These are phyloP conservation scores for Orcinus orca DNA, from an alignment of 2,113 vertebrate genomes.

Conservation along the genomic window DNA sequence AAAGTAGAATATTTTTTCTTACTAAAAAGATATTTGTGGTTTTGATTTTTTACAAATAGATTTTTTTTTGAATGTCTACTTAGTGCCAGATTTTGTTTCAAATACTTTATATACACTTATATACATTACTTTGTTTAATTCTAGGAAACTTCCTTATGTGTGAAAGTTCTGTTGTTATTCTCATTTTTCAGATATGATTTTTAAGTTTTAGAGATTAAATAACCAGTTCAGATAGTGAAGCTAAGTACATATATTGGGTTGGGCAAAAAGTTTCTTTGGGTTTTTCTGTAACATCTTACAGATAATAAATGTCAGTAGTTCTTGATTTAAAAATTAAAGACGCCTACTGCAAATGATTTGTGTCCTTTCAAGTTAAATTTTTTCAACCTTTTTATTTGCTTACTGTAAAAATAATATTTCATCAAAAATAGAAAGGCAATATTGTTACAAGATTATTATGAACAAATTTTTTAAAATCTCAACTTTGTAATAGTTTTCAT, in stretches of 20 bases:
- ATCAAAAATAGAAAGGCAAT: not conserved
- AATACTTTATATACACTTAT: not conserved
- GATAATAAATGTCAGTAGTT: not conserved
- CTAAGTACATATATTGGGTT: not conserved
- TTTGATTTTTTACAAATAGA: conserved; percentile 29
- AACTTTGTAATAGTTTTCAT: conserved; percentile 16
- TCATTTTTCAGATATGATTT: not conserved
- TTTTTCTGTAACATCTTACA: no score
- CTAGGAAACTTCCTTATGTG: not conserved
- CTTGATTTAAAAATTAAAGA: not conserved
- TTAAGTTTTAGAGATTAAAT: conserved; percentile 45
- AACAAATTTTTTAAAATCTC: not conserved
- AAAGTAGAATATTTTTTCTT: not conserved
- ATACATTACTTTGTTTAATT: not conserved
- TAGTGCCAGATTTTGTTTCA: not conserved
- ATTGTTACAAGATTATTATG: not conserved
- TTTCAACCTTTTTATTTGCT: conserved; percentile 12
- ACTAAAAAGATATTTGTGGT: conserved; percentile 10
- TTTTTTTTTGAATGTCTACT: not conserved
- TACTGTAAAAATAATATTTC: not conserved
- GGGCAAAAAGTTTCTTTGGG: no score
- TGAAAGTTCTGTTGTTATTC: not conserved
- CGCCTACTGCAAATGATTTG: not conserved
- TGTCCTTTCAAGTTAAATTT: not conserved
- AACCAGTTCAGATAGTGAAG: not conserved